Evolutionary conservation across 2,113 vertebrate genomes (phyloP).

Genomic region (Pelecanus crispus): DNA sequence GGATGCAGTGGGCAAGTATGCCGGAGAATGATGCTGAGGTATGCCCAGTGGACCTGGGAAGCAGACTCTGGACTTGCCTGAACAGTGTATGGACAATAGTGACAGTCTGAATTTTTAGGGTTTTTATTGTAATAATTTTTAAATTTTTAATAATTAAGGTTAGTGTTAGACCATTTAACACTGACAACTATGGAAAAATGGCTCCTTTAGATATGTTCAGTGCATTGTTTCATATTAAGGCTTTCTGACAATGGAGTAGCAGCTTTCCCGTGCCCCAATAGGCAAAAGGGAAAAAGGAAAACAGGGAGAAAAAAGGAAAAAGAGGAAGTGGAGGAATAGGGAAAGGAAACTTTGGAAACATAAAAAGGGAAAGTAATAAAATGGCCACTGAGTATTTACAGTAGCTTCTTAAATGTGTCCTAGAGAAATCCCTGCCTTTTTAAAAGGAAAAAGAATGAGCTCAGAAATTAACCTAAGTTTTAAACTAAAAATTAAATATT

Average conservation of each 20-base stretch:
- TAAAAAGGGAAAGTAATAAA: not conserved
- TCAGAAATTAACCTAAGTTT: not conserved
- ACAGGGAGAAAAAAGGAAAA: not conserved
- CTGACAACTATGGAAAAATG: not conserved
- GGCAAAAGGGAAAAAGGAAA: not conserved
- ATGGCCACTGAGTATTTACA: not conserved
- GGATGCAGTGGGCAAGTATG: not conserved
- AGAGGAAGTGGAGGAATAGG: not conserved
- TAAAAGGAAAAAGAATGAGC: not conserved
- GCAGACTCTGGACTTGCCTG: not conserved
- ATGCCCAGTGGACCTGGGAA: not conserved
- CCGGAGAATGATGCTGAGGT: not conserved
- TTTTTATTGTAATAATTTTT: not conserved
- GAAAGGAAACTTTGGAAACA: not conserved
- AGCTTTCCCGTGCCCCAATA: not conserved
- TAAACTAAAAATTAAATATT: not conserved
- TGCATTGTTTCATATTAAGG: not conserved
- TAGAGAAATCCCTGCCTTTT: not conserved
- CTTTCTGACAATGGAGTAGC: not conserved
- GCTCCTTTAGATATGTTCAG: not conserved
- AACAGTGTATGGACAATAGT: not conserved
- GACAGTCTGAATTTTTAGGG: not conserved
- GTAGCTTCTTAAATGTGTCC: not conserved
- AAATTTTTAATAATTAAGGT: not conserved
- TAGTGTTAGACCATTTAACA: not conserved